These are phyloP conservation scores for Scopus umbretta DNA, from an alignment of 2,113 vertebrate genomes.

Conservation along the genomic window DNA sequence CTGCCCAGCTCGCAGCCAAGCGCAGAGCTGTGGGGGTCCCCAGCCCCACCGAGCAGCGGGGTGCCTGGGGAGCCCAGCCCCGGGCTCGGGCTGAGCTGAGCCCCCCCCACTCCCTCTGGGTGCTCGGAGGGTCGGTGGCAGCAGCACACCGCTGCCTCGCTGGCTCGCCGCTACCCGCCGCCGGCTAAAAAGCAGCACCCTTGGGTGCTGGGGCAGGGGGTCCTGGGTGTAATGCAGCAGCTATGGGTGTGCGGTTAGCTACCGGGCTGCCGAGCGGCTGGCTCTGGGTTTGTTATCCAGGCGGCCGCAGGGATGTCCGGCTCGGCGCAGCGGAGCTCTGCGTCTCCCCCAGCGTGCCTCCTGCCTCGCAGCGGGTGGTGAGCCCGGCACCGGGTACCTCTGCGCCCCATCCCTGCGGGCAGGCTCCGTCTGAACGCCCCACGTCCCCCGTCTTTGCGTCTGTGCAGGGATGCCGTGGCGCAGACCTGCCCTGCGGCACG, in stretches of 20 bases:
- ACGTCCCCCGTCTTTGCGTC: fast-evolving
- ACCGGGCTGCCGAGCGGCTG: fast-evolving
- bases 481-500: neutral
- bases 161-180: too few relatives aligned
- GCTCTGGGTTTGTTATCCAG: fast-evolving
- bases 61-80: neutral
- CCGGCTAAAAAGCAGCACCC: neutral
- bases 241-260: fast-evolving
- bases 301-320: fast-evolving
- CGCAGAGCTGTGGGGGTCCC: neutral
- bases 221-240: neutral
- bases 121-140: neutral
- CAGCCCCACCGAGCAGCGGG: neutral
- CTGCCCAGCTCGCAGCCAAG: neutral
- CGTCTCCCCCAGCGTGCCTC: neutral
- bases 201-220: neutral
- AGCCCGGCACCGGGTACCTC: too few relatives aligned
- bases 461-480: fast-evolving
- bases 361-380: fast-evolving
- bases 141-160: neutral
- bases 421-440: neutral
- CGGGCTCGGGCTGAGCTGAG: neutral
- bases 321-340: neutral
- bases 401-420: fast-evolving
- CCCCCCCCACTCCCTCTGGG: too few relatives aligned